Evolutionary conservation across 53 echinoderm and acorn worm species (phyloP), one percentile per base, ranked within the genome.

Genomic region (Holothuria scabra): DNA sequence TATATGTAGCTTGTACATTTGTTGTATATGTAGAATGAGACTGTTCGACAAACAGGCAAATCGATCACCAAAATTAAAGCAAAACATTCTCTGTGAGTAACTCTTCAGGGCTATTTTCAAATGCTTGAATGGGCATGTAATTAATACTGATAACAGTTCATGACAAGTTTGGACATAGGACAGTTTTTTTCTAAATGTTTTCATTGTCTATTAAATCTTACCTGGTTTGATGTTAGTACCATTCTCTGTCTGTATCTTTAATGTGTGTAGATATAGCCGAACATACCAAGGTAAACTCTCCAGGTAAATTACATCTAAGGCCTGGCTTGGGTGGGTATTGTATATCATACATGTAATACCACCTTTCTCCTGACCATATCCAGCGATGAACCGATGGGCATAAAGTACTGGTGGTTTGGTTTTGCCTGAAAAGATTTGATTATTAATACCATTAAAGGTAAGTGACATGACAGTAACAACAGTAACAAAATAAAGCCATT

Each of bases 231-330:
- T 59, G 13, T 34, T 59, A 22, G 33, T 85, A 28, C 58, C 72
- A 20, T 70, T 26, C 12, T 76, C 88, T 56, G 78, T 91, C 41
- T 61, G 84, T 28, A 95, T 85, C 87, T 89, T 85, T 62, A 95
- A 82, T 0, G 96, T 95, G 62, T 95, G 96, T 14, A 95, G 85
- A 61, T 95, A 93, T 0, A 93, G 87, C 82, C 96, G 89, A 46
- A 93, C 83, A 46, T 83, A 95, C 96, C 96, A 95, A 2, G 93
- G 96, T 28, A 95, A 83, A 4, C 85, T 93, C 76, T 95, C 96
- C 67, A 91, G 87, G 87, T 95, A 95, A 0, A 95, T 81, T 12
- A 92, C 86, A 22, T 80, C 76, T 19, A 93, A 78, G 31, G 90
- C 58, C 5, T 84, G 72, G 82, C 64, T 69, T 6, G 88, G 88